A percentile compares a stretch with the other conserved stretches of the same genome.
Conservation (phyloP, 2,888 invertebrate species). For the Dasysyrphus tricinctus region DNA sequence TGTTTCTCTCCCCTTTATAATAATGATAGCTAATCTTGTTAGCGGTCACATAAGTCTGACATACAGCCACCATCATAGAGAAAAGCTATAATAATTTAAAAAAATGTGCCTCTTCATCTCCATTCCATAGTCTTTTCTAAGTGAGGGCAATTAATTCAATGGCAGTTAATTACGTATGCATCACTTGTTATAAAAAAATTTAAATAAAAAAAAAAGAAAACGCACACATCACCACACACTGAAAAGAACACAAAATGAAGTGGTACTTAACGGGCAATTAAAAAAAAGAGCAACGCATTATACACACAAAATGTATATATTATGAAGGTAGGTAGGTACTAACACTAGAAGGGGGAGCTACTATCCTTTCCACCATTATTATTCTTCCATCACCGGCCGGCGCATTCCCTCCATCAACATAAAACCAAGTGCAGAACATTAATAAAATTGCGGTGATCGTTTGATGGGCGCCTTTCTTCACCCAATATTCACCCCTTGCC, state of each 20-base stretch:
- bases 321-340: background rate
- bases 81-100: constrained; percentile 2
- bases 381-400: constrained; percentile 7
- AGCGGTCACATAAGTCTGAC: constrained; percentile 44
- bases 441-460: constrained; percentile 72
- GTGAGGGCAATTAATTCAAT: constrained; percentile 66
- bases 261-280: constrained; percentile 67
- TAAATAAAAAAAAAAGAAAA: constrained; percentile 25
- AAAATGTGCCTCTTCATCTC: constrained; percentile 12
- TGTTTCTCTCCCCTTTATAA: constrained; percentile 1
- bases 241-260: constrained; percentile 53
- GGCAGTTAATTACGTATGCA: constrained; percentile 72
- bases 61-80: constrained; percentile 6
- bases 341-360: constrained; percentile 18
- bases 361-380: constrained; percentile 50
- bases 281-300: constrained; percentile 51
- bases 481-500: constrained; percentile 60
- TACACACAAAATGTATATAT: background rate
- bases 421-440: constrained; percentile 57
- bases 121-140: constrained; percentile 15
- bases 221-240: constrained; percentile 18
- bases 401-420: constrained; percentile 42
- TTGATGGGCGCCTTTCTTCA: constrained; percentile 71
- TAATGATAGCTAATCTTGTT: constrained; percentile 54
- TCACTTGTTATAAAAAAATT: constrained; percentile 51